Conservation (phyloP, 2,797 vertebrate genomes). For the Notolepis coatsorum region DNA sequence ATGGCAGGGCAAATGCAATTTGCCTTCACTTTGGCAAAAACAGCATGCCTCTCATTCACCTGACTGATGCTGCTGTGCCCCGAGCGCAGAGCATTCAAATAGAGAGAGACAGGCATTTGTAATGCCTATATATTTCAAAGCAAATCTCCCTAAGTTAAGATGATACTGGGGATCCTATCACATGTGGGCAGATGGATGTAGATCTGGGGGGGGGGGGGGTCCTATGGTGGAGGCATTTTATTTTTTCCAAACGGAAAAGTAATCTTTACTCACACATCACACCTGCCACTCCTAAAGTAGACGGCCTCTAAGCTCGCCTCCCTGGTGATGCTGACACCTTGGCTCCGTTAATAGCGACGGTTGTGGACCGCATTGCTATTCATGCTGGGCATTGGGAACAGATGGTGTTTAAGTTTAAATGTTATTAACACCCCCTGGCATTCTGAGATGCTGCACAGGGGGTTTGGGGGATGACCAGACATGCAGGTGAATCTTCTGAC, state of each 20-base stretch:
- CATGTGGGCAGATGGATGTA: constrained; percentile 56
- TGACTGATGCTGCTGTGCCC: constrained; percentile 47
- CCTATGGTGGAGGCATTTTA: constrained; percentile 15
- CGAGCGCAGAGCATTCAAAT: constrained; percentile 52
- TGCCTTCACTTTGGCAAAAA: constrained; percentile 58
- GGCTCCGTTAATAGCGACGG: constrained; percentile 72
- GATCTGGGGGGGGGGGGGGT: constrained; percentile 12
- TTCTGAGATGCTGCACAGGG: constrained; percentile 37
- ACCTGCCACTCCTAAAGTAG: constrained; percentile 61
- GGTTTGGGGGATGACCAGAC: constrained; percentile 33
- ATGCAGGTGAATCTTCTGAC: constrained; percentile 59
- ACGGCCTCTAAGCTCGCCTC: constrained; percentile 42
- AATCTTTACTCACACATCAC: constrained; percentile 67
- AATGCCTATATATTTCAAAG: constrained; percentile 62
- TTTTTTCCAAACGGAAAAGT: constrained; percentile 37
- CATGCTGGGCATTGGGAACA: constrained; percentile 61
- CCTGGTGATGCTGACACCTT: constrained; percentile 64
- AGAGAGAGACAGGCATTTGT: constrained; percentile 62
- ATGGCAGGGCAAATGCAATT: constrained; percentile 66
- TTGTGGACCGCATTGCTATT: constrained; percentile 67
- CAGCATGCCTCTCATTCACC: constrained; percentile 50
- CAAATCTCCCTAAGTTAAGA: constrained; percentile 54
- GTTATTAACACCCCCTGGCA: constrained; percentile 73
- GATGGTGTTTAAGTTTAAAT: constrained; percentile 81
- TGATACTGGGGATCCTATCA: constrained; percentile 57